These are phyloP conservation scores for Coelinius sp. DNA, from an alignment of 2,888 invertebrate species.

Conservation along the genomic window DNA sequence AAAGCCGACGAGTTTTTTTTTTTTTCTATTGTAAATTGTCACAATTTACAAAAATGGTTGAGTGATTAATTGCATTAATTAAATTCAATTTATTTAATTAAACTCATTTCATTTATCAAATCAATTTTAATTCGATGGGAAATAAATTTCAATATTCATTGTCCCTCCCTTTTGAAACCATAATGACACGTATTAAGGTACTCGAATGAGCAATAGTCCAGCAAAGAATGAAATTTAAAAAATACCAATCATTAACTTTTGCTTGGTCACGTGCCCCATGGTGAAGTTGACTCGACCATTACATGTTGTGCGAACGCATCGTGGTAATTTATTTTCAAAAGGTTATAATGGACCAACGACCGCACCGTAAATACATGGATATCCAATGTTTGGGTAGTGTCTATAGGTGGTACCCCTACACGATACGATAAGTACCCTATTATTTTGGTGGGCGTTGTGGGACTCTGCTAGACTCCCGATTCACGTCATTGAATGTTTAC, in stretches of 20 bases:
- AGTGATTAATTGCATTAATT: not conserved
- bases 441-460: slow-evolving; percentile 52
- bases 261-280: slow-evolving; percentile 58
- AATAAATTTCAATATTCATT: not conserved
- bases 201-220: not conserved
- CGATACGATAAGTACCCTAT: slow-evolving; percentile 33
- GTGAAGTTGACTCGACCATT: slow-evolving; percentile 57
- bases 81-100: not conserved
- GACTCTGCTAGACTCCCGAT: slow-evolving; percentile 47
- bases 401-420: slow-evolving; percentile 17
- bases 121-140: not conserved
- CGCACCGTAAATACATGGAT: slow-evolving; percentile 29
- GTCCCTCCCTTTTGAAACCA: not conserved
- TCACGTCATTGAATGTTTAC: slow-evolving; percentile 46
- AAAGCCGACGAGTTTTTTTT: not conserved
- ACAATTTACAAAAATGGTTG: not conserved
- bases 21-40: not conserved
- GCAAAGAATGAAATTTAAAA: slow-evolving; percentile 36
- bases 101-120: not conserved
- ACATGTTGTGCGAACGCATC: slow-evolving; percentile 46
- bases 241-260: slow-evolving; percentile 62
- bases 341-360: slow-evolving; percentile 41
- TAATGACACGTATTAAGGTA: not conserved
- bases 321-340: slow-evolving; percentile 51
- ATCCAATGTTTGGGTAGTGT: slow-evolving; percentile 11